Conservation (phyloP, 2,113 vertebrate species). For the Nothobranchius kuhntae region DNA sequence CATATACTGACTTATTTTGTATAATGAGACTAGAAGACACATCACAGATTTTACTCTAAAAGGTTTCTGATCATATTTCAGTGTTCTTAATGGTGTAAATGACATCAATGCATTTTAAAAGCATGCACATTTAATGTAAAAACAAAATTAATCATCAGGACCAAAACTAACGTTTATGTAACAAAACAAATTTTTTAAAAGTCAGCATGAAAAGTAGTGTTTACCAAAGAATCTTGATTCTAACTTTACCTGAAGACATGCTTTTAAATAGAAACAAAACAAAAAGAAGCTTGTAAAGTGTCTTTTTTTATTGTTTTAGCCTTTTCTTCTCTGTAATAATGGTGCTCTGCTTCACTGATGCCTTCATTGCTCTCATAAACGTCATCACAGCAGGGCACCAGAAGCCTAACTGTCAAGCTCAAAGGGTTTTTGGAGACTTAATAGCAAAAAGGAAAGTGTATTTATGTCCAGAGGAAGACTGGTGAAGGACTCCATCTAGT, state of each 20-base stretch:
- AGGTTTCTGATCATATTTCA: neutral
- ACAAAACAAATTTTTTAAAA: too few species aligned
- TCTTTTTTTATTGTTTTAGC: slow-evolving; percentile 6
- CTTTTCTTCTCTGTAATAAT: slow-evolving; percentile 5
- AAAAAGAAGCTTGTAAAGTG: neutral
- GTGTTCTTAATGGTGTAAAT: neutral
- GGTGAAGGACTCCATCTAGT: slow-evolving; percentile 32
- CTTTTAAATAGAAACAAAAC: too few species aligned
- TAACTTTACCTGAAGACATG: neutral
- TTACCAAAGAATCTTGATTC: neutral
- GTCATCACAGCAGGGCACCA: slow-evolving; percentile 41
- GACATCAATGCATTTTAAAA: too few species aligned
- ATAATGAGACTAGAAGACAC: neutral
- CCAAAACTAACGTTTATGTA: too few species aligned
- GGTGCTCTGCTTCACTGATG: slow-evolving; percentile 1
- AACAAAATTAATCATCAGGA: neutral
- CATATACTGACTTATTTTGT: neutral
- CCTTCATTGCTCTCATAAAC: slow-evolving; percentile 36
- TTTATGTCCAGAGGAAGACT: slow-evolving; percentile 32
- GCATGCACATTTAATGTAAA: neutral
- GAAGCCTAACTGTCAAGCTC: slow-evolving; percentile 37
- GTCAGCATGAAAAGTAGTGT: neutral
- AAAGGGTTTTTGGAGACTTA: slow-evolving; percentile 40
- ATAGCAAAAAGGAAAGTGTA: slow-evolving; percentile 37
- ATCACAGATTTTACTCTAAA: neutral